These are phyloP conservation scores for Bombus pyrosoma DNA, from an alignment of 1,140 invertebrate species.

Conservation along the genomic window DNA sequence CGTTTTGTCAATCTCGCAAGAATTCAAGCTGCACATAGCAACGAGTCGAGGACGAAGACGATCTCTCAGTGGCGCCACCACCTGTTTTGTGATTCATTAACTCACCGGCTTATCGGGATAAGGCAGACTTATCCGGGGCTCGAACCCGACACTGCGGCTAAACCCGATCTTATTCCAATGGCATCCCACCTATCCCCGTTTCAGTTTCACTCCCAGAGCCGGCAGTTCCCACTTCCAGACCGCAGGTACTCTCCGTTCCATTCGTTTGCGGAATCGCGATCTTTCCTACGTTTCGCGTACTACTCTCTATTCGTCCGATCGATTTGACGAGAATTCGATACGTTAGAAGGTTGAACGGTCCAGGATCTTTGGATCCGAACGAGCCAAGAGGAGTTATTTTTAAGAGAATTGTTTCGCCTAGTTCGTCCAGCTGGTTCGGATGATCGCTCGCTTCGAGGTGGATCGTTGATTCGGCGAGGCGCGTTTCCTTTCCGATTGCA, in stretches of 20 bases:
- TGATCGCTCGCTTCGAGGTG: not conserved
- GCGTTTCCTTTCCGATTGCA: not conserved
- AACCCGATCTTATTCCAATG: slow-evolving; percentile 83
- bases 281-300: slow-evolving; percentile 31
- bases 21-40: slow-evolving; percentile 39
- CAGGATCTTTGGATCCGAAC: not conserved
- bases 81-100: slow-evolving; percentile 84
- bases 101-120: slow-evolving; percentile 83
- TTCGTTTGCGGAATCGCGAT: slow-evolving; percentile 47
- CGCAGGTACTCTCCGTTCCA: slow-evolving; percentile 37
- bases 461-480: too few relatives aligned
- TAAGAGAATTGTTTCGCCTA: not conserved
- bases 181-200: slow-evolving; percentile 79
- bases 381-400: not conserved
- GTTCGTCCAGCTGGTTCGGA: not conserved
- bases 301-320: not conserved
- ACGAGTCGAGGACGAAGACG: slow-evolving; percentile 59
- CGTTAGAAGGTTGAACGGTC: not conserved
- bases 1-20: slow-evolving; percentile 4
- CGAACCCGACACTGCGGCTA: slow-evolving; percentile 81
- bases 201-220: slow-evolving; percentile 69
- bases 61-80: slow-evolving; percentile 74
- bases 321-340: not conserved
- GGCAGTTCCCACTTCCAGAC: slow-evolving; percentile 11
- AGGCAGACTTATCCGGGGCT: slow-evolving; percentile 82